Evolutionary conservation across 2,888 invertebrate species (phyloP), one percentile per base, ranked within the genome.

Genomic region (Drosophila prostipennis): DNA sequence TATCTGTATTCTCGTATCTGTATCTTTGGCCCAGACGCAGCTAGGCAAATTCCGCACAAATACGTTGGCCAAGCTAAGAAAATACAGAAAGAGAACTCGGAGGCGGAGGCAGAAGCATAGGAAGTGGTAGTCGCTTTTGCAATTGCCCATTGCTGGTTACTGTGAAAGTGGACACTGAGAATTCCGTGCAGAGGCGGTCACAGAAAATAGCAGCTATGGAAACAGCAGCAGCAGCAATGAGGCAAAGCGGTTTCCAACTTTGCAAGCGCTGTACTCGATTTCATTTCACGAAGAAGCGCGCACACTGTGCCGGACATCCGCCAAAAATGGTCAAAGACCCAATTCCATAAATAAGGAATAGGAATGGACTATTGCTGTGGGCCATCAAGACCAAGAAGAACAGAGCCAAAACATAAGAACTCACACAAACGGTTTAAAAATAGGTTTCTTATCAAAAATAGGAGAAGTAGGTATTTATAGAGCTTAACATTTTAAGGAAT

Each of bases 111-210:
- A 14, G 48, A 51, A 48, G n/a, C n/a, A n/a, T n/a, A n/a, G n/a
- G 68, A 55, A 71, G 72, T 77, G 36, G 39, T 16, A 40, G 48
- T 80, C 69, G 75, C 75, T 79, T 74, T 71, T 70, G 59, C 59
- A 65, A 61, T 65, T 58, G 60, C 65, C 57, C 58, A 43, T 59
- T 70, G 61, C 68, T 72, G 77, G 56, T 76, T 71, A 80, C 76
- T 88, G 86, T 86, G 84, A 83, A 83, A 87, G 82, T 83, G 86
- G 80, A 82, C 88, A 67, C 72, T 53, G 48, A 54, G 72, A 49
- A 70, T 57, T 58, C 68, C 53, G 59, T 46, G 71, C 69, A 72
- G 70, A 83, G 76, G 73, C 79, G 72, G 49, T 54, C 56, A 68
- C 59, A 69, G 57, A 37, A 40, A 58, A 58, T 57, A 56, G 57